Conservation (phyloP, 1,140 invertebrate genomes). For the Forficula auricularia region DNA sequence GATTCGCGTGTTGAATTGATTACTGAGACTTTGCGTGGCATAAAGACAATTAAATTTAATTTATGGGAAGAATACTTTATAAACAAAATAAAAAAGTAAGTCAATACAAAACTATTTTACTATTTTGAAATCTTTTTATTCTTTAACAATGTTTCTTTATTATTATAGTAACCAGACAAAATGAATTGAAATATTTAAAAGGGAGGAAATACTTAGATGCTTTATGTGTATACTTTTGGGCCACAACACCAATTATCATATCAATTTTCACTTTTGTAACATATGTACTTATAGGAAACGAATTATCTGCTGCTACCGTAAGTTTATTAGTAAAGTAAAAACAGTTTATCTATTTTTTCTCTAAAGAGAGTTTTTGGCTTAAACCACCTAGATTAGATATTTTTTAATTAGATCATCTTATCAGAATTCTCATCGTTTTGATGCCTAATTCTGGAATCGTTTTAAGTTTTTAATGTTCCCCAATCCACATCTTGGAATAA, state of each 20-base stretch:
- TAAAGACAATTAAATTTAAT: constrained; percentile 78
- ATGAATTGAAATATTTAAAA: constrained; percentile 59
- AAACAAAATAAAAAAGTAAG: constrained; percentile 34
- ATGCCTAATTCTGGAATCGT: too few relatives aligned
- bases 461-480: too few relatives aligned
- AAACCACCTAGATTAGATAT: too few relatives aligned
- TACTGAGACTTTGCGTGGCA: constrained; percentile 72
- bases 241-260: constrained; percentile 91
- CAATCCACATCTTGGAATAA: too few relatives aligned
- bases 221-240: constrained; percentile 98
- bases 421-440: neutral
- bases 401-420: neutral
- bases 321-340: constrained; percentile 17
- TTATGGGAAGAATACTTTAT: constrained; percentile 86
- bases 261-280: constrained; percentile 79
- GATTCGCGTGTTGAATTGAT: constrained; percentile 78
- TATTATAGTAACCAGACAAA: constrained; percentile 36
- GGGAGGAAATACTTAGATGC: constrained; percentile 93
- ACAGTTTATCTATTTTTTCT: too few relatives aligned
- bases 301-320: constrained; percentile 69
- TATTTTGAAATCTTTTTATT: constrained; percentile 2
- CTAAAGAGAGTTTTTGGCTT: neutral
- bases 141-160: constrained; percentile 2
- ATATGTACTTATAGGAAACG: constrained; percentile 67
- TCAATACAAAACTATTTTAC: neutral